Evolutionary conservation across 2,888 invertebrate species (phyloP), one percentile per base, ranked within the genome.

Genomic region (Linnaemya tessellans): DNA sequence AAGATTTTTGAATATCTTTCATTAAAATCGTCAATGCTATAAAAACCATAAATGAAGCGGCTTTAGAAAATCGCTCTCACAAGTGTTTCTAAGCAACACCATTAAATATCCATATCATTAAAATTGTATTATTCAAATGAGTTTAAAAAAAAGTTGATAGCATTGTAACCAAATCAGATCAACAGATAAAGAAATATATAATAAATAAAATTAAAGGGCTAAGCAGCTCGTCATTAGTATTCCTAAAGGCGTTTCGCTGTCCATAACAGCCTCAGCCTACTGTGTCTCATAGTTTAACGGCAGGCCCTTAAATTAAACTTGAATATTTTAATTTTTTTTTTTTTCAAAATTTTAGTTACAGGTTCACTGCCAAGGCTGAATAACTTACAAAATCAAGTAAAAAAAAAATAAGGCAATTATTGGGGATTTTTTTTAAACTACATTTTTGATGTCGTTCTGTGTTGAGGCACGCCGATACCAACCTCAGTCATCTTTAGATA

Each of bases 361-460:
- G 79, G 60, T 84, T 84, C 83, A 84, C 62, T 84, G 83, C 58
- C 83, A 84, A 73, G 83, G 83, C 60, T 54, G 73, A 49, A 71
- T 56, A 18, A 18, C 13, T 54, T 30, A 18, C n/a, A 18, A 15
- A 22, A 38, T 13, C 38, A 22, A 10, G 9, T 10, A 54, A 18
- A 25, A 10, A 25, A 10, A 13, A 15, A 22, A 60, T 22, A 22
- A 68, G 35, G 41, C 43, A 73, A 73, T 71, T 43, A 56, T 38
- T 56, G 56, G 35, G 18, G 10, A 10, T 38, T 10, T 38, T 71
- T 58, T 38, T 25, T 11, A 18, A 51, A 64, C 22, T 8, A 25
- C 18, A n/a, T 30, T n/a, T 20, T 73, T 38, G 46, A 60, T 13
- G 22, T 22, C 38, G 51, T 41, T 67, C 46, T 77, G 62, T 60